phyloP scores from a whole-genome alignment of 2,888 invertebrate species.

The Stratiomys singularior region DNA sequence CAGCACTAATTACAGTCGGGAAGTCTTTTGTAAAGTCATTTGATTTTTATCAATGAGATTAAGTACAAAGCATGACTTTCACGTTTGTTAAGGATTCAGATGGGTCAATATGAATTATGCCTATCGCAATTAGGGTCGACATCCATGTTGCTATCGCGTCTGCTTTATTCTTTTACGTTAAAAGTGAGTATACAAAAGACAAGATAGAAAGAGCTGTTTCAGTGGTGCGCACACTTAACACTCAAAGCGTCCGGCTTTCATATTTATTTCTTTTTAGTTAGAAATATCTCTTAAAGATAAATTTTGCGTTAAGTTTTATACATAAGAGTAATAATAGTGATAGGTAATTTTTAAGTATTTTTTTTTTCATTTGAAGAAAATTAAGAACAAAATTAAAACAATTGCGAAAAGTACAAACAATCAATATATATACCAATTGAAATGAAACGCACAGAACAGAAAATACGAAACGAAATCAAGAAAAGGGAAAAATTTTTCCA shows the following conservation, averaged over 20 bases:
- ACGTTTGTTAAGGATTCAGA: neutral
- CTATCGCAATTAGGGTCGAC: neutral
- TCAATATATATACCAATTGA: slow-evolving; percentile 31
- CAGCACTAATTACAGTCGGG: neutral
- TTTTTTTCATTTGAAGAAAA: slow-evolving; percentile 31
- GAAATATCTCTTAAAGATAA: slow-evolving; percentile 28
- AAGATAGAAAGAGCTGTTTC: slow-evolving; percentile 54
- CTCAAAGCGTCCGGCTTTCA: slow-evolving; percentile 55
- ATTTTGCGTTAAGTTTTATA: slow-evolving; percentile 39
- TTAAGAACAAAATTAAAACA: slow-evolving; percentile 19
- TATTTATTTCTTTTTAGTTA: slow-evolving; percentile 36
- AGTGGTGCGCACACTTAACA: slow-evolving; percentile 57
- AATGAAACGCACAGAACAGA: slow-evolving; percentile 25
- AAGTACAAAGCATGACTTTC: neutral
- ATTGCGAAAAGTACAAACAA: slow-evolving; percentile 20
- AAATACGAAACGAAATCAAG: slow-evolving; percentile 35
- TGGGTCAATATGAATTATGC: too few relatives aligned
- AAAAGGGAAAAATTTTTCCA: slow-evolving; percentile 45
- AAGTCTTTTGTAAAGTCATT: neutral
- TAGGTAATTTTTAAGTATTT: slow-evolving; percentile 11
- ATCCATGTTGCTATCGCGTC: slow-evolving; percentile 45
- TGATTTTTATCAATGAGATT: neutral
- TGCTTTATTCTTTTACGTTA: slow-evolving; percentile 48
- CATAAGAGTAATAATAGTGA: slow-evolving; percentile 38
- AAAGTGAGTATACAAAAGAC: slow-evolving; percentile 54